phyloP scores from a whole-genome alignment of 2,888 invertebrate genomes.

The Brachyopa scutellaris region DNA sequence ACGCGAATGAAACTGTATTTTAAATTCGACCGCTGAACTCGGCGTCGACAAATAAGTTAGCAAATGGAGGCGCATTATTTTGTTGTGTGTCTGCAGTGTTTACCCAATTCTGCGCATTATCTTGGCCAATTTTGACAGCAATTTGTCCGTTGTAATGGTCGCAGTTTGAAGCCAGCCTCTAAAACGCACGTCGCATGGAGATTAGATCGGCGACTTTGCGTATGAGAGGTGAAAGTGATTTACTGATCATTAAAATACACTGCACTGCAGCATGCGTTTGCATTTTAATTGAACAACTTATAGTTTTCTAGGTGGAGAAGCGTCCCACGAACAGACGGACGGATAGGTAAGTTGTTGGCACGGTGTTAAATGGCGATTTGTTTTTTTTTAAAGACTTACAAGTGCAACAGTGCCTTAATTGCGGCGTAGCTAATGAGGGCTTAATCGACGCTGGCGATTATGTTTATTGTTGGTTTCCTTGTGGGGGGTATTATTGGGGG shows the following conservation, averaged over 20 bases:
- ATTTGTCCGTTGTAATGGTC: constrained; percentile 32
- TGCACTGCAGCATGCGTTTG: constrained; percentile 53
- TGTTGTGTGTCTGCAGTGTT: neutral
- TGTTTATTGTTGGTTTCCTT: neutral
- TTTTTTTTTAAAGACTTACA: neutral
- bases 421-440: constrained; percentile 31
- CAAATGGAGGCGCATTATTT: constrained; percentile 40
- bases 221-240: constrained; percentile 67
- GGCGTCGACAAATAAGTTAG: constrained; percentile 49
- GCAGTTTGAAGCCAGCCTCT: neutral
- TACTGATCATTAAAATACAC: constrained; percentile 56
- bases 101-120: constrained; percentile 22
- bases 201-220: constrained; percentile 40
- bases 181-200: constrained; percentile 20
- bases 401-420: constrained; percentile 44
- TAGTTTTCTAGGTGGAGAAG: constrained; percentile 49
- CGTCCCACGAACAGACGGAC: constrained; percentile 1
- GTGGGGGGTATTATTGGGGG: constrained; percentile 6
- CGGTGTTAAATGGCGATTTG: constrained; percentile 3
- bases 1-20: neutral
- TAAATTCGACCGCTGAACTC: too few species aligned
- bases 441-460: constrained; percentile 21
- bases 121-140: constrained; percentile 33
- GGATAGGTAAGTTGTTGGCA: constrained; percentile 1
- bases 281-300: constrained; percentile 56